Evolutionary conservation across 2,888 invertebrate species (phyloP).

Genomic region (Caenorhabditis macrosperma): DNA sequence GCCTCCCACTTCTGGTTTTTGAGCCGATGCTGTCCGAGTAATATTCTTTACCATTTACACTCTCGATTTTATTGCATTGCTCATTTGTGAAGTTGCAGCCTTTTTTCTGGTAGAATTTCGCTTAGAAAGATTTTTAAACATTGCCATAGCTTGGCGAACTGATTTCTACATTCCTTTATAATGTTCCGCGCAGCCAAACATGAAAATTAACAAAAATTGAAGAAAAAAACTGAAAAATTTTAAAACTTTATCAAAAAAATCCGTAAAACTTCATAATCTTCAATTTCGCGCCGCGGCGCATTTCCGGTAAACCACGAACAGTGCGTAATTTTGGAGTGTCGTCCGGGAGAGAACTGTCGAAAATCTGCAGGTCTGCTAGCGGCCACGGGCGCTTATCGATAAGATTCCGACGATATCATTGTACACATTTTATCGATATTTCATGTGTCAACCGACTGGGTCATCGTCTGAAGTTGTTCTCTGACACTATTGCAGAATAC

Average conservation of each 20-base stretch:
- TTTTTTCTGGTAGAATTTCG: too few species aligned
- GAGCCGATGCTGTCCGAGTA: background rate
- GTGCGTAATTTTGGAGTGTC: slow-evolving; percentile 2
- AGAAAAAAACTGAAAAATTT: background rate
- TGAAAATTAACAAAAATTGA: background rate
- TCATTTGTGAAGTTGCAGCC: background rate
- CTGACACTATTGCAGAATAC: too few species aligned
- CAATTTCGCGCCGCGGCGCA: background rate
- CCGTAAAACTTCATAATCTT: background rate
- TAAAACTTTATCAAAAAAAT: background rate
- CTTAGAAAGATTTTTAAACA: too few species aligned
- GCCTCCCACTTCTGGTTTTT: background rate
- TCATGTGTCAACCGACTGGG: too few species aligned
- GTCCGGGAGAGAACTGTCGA: background rate
- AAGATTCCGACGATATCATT: background rate
- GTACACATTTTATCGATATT: background rate
- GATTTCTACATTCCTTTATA: too few species aligned
- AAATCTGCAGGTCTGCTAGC: slow-evolving; percentile 7
- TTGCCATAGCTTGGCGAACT: too few species aligned
- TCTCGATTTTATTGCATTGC: background rate
- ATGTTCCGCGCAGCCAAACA: too few species aligned
- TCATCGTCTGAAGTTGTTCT: too few species aligned
- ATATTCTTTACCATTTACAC: background rate
- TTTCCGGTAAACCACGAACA: background rate
- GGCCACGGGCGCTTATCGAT: background rate